These are phyloP conservation scores for Leuciscus idus DNA, from an alignment of 2,113 vertebrate species.

Conservation along the genomic window DNA sequence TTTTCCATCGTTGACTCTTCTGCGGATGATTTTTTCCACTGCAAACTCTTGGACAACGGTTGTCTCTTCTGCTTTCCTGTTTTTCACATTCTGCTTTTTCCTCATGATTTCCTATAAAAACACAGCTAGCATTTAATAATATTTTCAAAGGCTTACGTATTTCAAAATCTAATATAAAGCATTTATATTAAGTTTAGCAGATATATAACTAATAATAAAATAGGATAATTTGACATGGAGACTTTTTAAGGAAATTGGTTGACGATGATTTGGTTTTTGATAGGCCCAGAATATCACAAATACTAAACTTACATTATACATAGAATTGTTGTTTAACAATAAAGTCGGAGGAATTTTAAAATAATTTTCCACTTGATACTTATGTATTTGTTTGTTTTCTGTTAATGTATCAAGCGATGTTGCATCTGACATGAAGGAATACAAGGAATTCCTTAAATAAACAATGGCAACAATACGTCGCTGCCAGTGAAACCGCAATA, in stretches of 20 bases:
- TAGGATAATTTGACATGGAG: neutral
- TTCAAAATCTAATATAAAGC: neutral
- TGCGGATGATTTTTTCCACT: conserved; percentile 93
- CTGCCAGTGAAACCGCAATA: neutral
- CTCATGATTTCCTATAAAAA: conserved; percentile 86
- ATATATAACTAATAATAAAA: neutral
- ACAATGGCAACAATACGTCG: neutral
- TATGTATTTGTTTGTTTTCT: neutral
- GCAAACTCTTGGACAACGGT: conserved; percentile 93
- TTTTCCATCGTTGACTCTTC: conserved; percentile 90
- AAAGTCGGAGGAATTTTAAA: neutral
- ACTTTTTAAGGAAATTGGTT: neutral
- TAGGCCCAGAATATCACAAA: neutral
- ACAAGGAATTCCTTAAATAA: neutral
- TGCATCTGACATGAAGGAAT: too few species aligned
- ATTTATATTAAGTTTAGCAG: neutral
- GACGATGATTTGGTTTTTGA: neutral
- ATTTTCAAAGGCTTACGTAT: neutral
- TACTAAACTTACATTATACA: neutral
- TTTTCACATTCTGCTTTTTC: conserved; percentile 98
- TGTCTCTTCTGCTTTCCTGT: conserved; percentile 95
- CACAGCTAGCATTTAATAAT: neutral
- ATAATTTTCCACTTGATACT: neutral
- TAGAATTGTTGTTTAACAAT: neutral
- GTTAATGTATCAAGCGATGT: neutral